phyloP scores from a whole-genome alignment of 2,113 vertebrate genomes.

The Microtus ochrogaster region DNA sequence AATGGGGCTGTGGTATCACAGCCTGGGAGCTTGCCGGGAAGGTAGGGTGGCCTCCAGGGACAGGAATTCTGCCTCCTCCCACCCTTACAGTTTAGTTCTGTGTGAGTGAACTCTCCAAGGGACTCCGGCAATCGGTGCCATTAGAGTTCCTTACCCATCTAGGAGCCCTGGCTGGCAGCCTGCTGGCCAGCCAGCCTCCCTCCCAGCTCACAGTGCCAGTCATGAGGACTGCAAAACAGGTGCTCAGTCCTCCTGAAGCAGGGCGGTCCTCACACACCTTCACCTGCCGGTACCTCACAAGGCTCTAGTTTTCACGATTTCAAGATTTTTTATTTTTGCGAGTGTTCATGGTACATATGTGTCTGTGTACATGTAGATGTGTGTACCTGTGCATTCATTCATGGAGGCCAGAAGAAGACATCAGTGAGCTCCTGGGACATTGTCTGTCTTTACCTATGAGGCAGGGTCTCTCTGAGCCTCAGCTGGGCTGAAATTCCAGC shows the following conservation, averaged over 20 bases:
- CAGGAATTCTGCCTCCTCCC: neutral
- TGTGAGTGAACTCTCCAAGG: neutral
- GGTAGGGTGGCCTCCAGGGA: fast-evolving
- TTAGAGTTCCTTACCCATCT: neutral
- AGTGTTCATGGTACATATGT: neutral
- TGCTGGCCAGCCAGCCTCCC: neutral
- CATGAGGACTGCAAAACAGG: neutral
- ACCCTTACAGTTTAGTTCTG: neutral
- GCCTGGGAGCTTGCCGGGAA: neutral
- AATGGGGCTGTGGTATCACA: neutral
- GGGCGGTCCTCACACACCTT: neutral
- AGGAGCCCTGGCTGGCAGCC: neutral
- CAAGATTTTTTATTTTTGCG: neutral
- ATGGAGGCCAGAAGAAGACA: too few relatives aligned
- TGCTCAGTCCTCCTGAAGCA: neutral
- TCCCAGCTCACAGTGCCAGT: neutral
- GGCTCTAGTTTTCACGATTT: neutral
- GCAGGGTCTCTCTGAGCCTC: neutral
- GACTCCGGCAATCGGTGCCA: neutral
- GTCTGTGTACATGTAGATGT: neutral
- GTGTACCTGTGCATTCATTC: neutral
- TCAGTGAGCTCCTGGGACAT: neutral
- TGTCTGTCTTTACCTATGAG: neutral
- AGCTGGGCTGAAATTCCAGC: neutral
- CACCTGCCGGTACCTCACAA: neutral